Conservation (phyloP, 2,113 vertebrate species). For the Pseudorectes ferrugineus region DNA sequence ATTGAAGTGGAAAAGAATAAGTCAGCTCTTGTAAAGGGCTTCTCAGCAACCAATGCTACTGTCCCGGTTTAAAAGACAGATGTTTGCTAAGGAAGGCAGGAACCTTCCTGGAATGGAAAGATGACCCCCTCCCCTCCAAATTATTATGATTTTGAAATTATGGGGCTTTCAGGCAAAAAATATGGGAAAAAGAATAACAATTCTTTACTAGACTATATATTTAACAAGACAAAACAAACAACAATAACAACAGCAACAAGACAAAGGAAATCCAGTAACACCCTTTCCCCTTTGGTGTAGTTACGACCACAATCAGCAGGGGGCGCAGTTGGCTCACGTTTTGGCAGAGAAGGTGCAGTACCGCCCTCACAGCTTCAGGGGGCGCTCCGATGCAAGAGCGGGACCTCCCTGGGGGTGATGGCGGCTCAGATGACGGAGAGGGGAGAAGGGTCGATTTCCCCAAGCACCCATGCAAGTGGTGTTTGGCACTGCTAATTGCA, state of each 20-base stretch:
- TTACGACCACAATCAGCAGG: background rate
- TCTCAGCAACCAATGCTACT: background rate
- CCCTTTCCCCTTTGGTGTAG: background rate
- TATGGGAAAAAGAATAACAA: background rate
- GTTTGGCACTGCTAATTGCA: background rate
- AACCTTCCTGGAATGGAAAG: background rate
- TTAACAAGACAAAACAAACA: background rate
- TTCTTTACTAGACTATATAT: background rate
- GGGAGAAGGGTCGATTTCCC: background rate
- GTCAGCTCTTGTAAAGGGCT: conserved; percentile 38
- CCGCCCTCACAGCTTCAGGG: background rate
- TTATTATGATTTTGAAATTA: background rate
- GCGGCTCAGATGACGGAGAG: too few species aligned
- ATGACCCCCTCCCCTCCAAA: background rate
- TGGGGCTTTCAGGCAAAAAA: background rate
- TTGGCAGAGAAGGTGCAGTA: too few species aligned
- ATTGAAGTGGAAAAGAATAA: background rate
- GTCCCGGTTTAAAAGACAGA: background rate
- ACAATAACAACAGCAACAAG: background rate
- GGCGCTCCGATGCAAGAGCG: fast-evolving
- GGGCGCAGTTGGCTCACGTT: fast-evolving
- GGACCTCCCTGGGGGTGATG: background rate
- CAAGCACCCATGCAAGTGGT: background rate
- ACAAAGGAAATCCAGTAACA: background rate
- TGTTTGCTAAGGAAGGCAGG: background rate